A percentile compares a stretch with the other conserved stretches of the same genome.
Conservation (phyloP, 2,113 vertebrate genomes). For the Lepisosteus osseus region DNA sequence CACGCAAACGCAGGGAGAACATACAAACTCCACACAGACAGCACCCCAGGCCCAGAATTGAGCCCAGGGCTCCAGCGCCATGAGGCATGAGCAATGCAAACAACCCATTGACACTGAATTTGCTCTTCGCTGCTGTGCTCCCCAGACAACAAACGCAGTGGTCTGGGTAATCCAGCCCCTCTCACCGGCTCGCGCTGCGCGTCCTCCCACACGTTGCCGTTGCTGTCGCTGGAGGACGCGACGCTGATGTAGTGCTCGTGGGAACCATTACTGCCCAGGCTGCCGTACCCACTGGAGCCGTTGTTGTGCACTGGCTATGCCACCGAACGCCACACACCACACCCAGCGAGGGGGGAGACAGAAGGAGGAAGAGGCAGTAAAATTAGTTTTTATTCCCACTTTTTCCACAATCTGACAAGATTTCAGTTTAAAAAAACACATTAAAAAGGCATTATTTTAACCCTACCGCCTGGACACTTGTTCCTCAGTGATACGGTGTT, state of each 20-base stretch:
- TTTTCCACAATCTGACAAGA: background rate
- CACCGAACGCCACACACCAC: background rate
- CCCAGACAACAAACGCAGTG: slow-evolving; percentile 40
- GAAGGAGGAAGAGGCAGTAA: background rate
- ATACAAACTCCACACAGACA: no score
- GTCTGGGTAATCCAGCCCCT: background rate
- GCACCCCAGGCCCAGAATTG: no score
- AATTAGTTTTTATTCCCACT: no score
- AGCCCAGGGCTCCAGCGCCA: no score
- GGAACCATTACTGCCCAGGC: slow-evolving; percentile 80
- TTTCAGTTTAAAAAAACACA: background rate
- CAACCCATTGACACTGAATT: no score
- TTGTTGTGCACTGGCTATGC: slow-evolving; percentile 76
- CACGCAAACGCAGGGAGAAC: no score
- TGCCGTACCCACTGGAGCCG: slow-evolving; percentile 82
- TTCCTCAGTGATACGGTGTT: no score
- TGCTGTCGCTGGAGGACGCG: slow-evolving; percentile 80
- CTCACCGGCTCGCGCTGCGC: slow-evolving; percentile 58
- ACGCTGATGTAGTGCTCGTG: slow-evolving; percentile 77
- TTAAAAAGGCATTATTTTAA: no score
- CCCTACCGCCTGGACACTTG: no score
- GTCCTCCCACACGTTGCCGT: slow-evolving; percentile 69
- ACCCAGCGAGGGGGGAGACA: background rate
- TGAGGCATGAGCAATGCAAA: no score
- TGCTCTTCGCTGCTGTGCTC: slow-evolving; percentile 63